A percentile compares a stretch with the other conserved stretches of the same genome.
Conservation (phyloP, 1,140 invertebrate species). For the Euglossa dilemma region DNA sequence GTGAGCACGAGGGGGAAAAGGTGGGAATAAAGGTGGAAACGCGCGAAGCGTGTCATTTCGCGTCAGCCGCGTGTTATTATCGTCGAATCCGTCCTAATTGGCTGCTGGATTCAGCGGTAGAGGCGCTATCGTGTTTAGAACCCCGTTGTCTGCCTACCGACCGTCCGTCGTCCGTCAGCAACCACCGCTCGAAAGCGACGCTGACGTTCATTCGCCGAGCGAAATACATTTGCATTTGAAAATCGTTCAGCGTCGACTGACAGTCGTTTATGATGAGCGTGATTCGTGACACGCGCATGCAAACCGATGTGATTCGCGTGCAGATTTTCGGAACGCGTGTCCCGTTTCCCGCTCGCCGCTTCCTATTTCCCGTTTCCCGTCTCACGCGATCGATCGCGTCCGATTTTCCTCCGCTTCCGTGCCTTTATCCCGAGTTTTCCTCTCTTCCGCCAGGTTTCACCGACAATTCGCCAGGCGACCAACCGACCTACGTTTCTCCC, state of each 20-base stretch:
- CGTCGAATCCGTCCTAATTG: constrained; percentile 58
- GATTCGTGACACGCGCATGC: constrained; percentile 55
- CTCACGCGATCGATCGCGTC: neutral
- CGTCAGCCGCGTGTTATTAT: constrained; percentile 51
- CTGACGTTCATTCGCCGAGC: constrained; percentile 42
- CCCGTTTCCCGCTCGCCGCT: neutral
- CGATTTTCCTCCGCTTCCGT: no score
- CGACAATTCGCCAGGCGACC: neutral
- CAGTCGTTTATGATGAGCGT: constrained; percentile 54
- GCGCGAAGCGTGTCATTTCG: constrained; percentile 22
- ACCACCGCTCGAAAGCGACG: constrained; percentile 44
- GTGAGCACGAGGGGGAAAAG: neutral
- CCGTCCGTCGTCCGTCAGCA: constrained; percentile 48
- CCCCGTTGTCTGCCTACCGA: neutral
- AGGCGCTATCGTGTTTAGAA: constrained; percentile 49
- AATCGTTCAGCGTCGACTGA: constrained; percentile 54
- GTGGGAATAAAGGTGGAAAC: neutral
- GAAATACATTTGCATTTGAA: constrained; percentile 67
- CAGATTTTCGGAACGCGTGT: constrained; percentile 50
- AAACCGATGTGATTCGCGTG: constrained; percentile 49
- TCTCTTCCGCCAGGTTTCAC: neutral
- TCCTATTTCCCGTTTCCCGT: neutral
- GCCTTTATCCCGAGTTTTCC: no score
- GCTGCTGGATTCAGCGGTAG: constrained; percentile 41
- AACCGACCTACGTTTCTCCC: constrained; percentile 29